A percentile compares a stretch with the other conserved stretches of the same genome.
Conservation (phyloP, 2,888 invertebrate species). For the Macaria liturata region DNA sequence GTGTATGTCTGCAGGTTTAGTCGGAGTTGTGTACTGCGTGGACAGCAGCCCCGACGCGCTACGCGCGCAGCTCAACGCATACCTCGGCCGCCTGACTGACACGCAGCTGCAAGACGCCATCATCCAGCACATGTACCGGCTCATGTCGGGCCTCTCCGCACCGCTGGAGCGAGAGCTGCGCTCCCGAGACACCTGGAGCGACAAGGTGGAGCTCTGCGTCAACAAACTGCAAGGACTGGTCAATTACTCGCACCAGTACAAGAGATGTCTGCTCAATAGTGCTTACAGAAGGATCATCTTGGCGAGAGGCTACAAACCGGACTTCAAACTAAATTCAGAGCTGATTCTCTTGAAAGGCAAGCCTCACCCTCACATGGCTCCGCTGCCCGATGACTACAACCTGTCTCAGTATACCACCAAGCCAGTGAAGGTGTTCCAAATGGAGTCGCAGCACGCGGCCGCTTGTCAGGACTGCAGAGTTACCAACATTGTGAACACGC, state of each 20-base stretch:
- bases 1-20: slow-evolving; percentile 39
- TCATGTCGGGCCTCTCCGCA: slow-evolving; percentile 41
- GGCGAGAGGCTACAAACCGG: slow-evolving; percentile 41
- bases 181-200: slow-evolving; percentile 38
- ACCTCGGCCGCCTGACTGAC: slow-evolving; percentile 43
- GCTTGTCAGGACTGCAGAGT: slow-evolving; percentile 41
- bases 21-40: slow-evolving; percentile 49
- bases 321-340: slow-evolving; percentile 43
- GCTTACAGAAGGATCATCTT: slow-evolving; percentile 45
- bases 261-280: slow-evolving; percentile 41
- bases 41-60: slow-evolving; percentile 54
- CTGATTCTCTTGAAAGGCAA: slow-evolving; percentile 46
- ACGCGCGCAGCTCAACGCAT: slow-evolving; percentile 44
- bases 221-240: slow-evolving; percentile 36
- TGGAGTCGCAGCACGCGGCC: slow-evolving; percentile 40
- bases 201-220: slow-evolving; percentile 43
- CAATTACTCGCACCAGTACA: slow-evolving; percentile 44
- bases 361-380: slow-evolving; percentile 37
- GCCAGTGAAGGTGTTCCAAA: slow-evolving; percentile 40
- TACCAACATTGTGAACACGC: slow-evolving; percentile 45
- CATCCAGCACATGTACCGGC: slow-evolving; percentile 44
- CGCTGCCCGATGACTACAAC: slow-evolving; percentile 42
- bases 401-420: slow-evolving; percentile 43
- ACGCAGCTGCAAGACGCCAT: slow-evolving; percentile 43
- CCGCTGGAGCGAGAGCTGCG: slow-evolving; percentile 39